Percentiles rank a stretch among this genome's conserved stretches.
Evolutionary conservation across 1,140 invertebrate species (phyloP).

Genomic region (Drosophila elegans): DNA sequence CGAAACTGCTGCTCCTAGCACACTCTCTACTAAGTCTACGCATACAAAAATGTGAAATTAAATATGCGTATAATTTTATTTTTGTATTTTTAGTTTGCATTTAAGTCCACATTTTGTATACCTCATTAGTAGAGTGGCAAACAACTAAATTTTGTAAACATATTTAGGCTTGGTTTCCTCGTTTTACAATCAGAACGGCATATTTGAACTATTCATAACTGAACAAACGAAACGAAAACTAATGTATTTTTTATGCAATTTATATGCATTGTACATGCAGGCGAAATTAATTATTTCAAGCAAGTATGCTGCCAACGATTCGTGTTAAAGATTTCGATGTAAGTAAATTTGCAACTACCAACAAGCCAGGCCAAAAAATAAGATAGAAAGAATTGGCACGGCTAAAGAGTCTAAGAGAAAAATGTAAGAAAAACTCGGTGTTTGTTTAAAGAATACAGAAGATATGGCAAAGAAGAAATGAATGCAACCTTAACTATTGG

Average conservation of each 20-base stretch:
- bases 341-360: conserved; percentile 38
- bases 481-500: conserved; percentile 77
- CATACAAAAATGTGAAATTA: conserved; percentile 21
- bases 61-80: conserved; percentile 46
- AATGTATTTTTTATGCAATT: conserved; percentile 80
- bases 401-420: conserved; percentile 66
- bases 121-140: conserved; percentile 79
- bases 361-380: conserved; percentile 13
- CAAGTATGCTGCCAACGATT: conserved; percentile 57
- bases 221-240: conserved; percentile 43
- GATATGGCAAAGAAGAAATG: conserved; percentile 46
- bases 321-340: conserved; percentile 58
- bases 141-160: conserved; percentile 64
- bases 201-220: conserved; percentile 32
- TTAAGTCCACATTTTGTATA: conserved; percentile 73
- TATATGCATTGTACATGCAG: conserved; percentile 59
- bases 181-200: conserved; percentile 35
- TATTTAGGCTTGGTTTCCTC: conserved; percentile 58
- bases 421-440: conserved; percentile 41
- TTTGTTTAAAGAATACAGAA: conserved; percentile 43
- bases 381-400: conserved; percentile 31
- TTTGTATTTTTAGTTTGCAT: conserved; percentile 51
- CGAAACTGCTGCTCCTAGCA: conserved; percentile 66
- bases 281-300: conserved; percentile 57
- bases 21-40: conserved; percentile 37